phyloP scores from a whole-genome alignment of 2,888 invertebrate species.

The Plebejus melissa region DNA sequence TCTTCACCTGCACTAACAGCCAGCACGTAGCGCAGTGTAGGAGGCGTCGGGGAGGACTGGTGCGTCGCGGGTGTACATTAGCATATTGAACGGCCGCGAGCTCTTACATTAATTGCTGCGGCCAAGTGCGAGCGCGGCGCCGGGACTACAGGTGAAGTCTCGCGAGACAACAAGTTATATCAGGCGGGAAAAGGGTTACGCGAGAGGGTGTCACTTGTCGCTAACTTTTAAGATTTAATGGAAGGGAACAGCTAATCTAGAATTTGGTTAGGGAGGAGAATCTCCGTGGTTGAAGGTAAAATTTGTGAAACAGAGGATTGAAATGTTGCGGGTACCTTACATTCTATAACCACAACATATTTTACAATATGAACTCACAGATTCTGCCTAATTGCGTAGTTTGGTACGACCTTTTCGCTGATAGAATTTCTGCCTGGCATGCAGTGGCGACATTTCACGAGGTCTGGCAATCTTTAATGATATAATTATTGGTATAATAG shows the following conservation, averaged over 20 bases:
- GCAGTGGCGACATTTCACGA: neutral
- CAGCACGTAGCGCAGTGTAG: neutral
- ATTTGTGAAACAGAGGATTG: no score
- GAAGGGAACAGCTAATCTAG: neutral
- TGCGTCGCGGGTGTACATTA: constrained; percentile 11
- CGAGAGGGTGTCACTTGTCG: neutral
- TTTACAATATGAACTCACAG: no score
- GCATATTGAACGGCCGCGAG: constrained; percentile 9
- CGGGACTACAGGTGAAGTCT: neutral
- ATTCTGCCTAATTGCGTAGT: neutral
- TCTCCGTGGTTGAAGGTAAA: neutral
- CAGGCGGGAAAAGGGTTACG: neutral
- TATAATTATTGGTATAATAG: neutral
- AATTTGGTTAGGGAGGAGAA: neutral
- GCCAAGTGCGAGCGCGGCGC: neutral
- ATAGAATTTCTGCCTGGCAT: neutral
- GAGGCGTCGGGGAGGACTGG: neutral
- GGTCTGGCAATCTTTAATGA: neutral
- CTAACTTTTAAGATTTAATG: neutral
- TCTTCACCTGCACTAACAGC: constrained; percentile 13
- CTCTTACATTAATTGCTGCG: constrained; percentile 3
- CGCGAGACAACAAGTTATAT: neutral
- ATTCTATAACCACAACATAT: neutral
- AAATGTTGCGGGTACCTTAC: no score
- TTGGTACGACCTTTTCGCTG: neutral